Base-by-base conservation (phyloP, 2,113 vertebrate genomes). In the Mola mola region DNA sequence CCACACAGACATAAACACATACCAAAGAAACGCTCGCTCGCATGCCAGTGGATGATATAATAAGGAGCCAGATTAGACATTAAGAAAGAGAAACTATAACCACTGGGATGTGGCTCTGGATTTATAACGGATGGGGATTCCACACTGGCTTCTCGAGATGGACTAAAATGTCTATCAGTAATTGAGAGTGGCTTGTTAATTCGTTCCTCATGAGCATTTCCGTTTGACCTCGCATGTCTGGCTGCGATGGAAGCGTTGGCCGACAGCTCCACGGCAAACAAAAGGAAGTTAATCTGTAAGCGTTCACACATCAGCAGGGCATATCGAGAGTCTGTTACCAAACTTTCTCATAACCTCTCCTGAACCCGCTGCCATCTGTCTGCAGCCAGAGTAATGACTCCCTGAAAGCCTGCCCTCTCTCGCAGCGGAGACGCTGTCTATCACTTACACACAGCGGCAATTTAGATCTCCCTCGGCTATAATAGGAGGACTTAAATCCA, bases 111-210 rank as follows among this genome's bases (percentile, higher is more conserved):
- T 24, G 55, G 47, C 47, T 75, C 26, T 53, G 75, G 66, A 44
- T 66, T 62, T 50, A 74, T 74, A 79, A 79, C 61, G 70, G 69
- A 80, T 80, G 80, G 59, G 51, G 50, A 71, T 72, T 72, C 38
- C 63, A 33, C 52, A 43, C 75, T 71, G 82, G 68, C 77, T 60
- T 57, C 73, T 78, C 9, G 53, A 59, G 75, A 88, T 67, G 67
- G 59, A 59, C 70, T 56, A n/a, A 50, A 68, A 75, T 61, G 31
- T 62, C 25, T 66, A 76, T 58, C 50, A 78, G 66, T 76, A 70
- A 81, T 80, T 78, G 51, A 66, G 57, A 81, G 31, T 8, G 37
- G 65, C 64, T 75, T 72, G 64, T 66, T 72, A 66, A 77, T 78
- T 26, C 59, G 49, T 66, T 71, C 38, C 61, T 72, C 71, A 56